phyloP scores from a whole-genome alignment of 1,140 invertebrate genomes.

The Pygmarrhopalites habei region DNA sequence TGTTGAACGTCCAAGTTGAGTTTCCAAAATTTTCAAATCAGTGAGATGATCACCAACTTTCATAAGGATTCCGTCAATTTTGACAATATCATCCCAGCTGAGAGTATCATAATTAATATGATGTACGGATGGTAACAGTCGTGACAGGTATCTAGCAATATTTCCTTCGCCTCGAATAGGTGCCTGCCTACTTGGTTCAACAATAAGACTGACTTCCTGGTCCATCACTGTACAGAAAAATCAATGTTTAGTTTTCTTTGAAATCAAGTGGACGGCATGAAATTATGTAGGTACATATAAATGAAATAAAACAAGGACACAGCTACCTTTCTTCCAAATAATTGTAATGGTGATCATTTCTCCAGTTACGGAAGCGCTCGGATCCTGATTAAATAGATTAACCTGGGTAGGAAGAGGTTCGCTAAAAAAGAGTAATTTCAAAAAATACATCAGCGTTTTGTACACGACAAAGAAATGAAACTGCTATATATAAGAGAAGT shows the following conservation, averaged over 20 bases:
- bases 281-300: neutral
- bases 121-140: slow-evolving; percentile 8
- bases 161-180: slow-evolving; percentile 20
- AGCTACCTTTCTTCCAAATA: slow-evolving; percentile 4
- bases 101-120: slow-evolving; percentile 22
- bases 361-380: neutral
- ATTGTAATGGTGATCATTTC: neutral
- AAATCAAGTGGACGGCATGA: neutral
- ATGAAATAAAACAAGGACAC: neutral
- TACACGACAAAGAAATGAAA: no score
- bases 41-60: neutral
- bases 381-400: neutral
- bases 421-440: no score
- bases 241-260: neutral
- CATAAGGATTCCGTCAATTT: slow-evolving; percentile 11
- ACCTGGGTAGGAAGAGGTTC: no score
- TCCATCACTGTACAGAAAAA: neutral
- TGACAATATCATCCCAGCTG: slow-evolving; percentile 3
- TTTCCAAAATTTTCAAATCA: slow-evolving; percentile 7
- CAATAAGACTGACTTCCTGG: slow-evolving; percentile 14
- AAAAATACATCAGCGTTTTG: no score
- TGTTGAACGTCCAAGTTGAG: neutral
- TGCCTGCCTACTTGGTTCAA: slow-evolving; percentile 15
- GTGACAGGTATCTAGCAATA: slow-evolving; percentile 18
- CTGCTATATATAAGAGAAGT: no score